Base-by-base conservation (phyloP, 2,797 vertebrate species). In the Echeneis naucrates region DNA sequence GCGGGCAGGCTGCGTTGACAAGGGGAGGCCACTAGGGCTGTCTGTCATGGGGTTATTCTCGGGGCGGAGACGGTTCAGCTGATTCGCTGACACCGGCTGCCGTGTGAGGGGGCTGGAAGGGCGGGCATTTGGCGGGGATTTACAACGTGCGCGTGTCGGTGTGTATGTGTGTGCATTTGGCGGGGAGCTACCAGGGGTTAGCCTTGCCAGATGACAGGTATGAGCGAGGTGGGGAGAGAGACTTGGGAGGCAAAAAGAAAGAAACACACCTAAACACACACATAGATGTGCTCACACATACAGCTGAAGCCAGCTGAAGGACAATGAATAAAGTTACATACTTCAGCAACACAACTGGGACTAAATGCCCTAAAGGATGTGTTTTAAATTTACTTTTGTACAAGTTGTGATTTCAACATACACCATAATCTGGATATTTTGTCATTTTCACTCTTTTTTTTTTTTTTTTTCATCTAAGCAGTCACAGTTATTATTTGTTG, bases 31-130 rank as follows among this genome's bases (percentile, higher is more conserved):
- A 92, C 90, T 92, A 92, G 91, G 92, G 91, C 92, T 94, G 89
- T 92, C 94, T 95, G 93, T 95, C 94, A 93, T 75, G 88, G 90
- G 90, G 83, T 88, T 91, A 91, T 93, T 94, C 93, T 92, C 86
- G 84, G 93, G 85, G 68, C 83, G 93, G 92, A 95, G 93, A 90
- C 87, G 78, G 88, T 95, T 95, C 92, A 89, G 87, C 93, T 93
- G 90, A 91, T 93, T 95, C 92, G 85, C 93, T 95, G 92, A 93
- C 92, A 87, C 88, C 70, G 89, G 87, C 87, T 78, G 62, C 79
- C 72, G 82, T 77, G 91, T 89, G 78, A 81, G 90, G 72, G 87
- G 88, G 90, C 88, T 92, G 88, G 88, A 88, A 89, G 89, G 89
- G 57, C 88, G 87, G 72, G 57, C 85, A 67, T 89, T 92, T 89